phyloP scores from a whole-genome alignment of 92 coral and sea anemone species.

The Anthopleura xanthogrammica region DNA sequence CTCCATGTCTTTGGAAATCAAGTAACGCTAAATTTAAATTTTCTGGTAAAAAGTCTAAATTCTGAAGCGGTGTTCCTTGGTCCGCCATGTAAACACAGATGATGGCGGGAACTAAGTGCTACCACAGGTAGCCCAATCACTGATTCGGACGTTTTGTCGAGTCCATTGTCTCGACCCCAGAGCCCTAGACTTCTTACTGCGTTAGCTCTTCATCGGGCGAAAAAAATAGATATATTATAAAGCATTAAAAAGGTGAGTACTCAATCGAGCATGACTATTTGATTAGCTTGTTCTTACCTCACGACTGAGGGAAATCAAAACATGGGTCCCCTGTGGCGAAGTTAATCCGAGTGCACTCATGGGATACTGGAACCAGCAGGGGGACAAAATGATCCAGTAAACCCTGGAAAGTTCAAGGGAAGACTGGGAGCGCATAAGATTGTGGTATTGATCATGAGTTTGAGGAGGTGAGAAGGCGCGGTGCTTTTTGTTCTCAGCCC shows the following conservation, averaged over 20 bases:
- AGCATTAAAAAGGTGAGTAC: neutral
- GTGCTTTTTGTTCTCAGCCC: too few relatives aligned
- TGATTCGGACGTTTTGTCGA: too few relatives aligned
- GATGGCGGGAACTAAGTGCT: constrained; percentile 23
- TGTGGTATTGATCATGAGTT: too few relatives aligned
- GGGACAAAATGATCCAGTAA: neutral
- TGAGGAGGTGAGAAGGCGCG: too few relatives aligned
- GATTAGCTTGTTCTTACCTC: constrained; percentile 3
- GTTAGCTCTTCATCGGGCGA: too few relatives aligned
- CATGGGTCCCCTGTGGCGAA: constrained; percentile 29
- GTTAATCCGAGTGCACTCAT: constrained; percentile 22
- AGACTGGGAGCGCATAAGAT: too few relatives aligned
- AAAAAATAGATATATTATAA: neutral
- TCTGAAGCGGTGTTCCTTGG: constrained; percentile 16
- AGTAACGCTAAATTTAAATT: constrained; percentile 65
- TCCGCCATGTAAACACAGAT: constrained; percentile 48
- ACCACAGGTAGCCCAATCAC: constrained; percentile 21
- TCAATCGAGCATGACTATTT: constrained; percentile 17
- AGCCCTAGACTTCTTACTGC: too few relatives aligned
- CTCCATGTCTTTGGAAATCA: constrained; percentile 81
- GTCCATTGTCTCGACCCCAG: too few relatives aligned
- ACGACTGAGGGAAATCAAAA: constrained; percentile 8
- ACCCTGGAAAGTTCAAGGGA: too few relatives aligned
- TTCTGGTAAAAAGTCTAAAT: constrained; percentile 64
- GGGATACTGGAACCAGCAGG: constrained; percentile 33